These are phyloP conservation scores for Podarcis muralis DNA, from an alignment of 2,113 vertebrate species.

Conservation along the genomic window DNA sequence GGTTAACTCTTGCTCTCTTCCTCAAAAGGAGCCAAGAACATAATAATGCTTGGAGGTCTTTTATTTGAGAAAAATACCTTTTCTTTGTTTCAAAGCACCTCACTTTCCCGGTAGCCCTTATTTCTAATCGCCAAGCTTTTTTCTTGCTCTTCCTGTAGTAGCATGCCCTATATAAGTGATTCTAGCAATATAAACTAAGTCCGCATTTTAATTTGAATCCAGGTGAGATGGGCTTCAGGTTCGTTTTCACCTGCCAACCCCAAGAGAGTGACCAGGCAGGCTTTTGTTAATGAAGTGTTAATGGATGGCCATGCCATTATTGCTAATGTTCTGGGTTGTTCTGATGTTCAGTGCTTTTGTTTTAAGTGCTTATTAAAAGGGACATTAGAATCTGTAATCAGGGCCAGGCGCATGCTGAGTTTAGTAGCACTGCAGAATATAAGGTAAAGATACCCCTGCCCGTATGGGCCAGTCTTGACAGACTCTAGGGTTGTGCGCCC, in stretches of 20 bases:
- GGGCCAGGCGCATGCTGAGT: background rate
- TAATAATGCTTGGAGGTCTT: background rate
- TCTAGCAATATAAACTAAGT: background rate
- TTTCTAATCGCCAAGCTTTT: background rate
- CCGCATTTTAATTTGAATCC: background rate
- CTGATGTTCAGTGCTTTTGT: background rate
- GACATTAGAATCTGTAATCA: background rate
- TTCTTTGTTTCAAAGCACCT: background rate
- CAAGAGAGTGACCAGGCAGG: background rate
- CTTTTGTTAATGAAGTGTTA: background rate
- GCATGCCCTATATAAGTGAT: background rate
- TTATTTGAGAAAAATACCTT: background rate
- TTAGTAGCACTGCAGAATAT: background rate
- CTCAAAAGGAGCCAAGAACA: no score
- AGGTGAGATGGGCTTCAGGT: background rate
- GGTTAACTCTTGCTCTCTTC: background rate
- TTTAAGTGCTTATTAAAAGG: background rate
- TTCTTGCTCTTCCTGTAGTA: no score
- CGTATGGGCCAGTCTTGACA: no score
- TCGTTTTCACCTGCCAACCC: background rate
- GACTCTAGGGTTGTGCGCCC: no score
- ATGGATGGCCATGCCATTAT: background rate
- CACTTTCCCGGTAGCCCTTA: background rate
- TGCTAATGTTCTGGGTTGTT: background rate
- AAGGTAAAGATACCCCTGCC: no score